phyloP scores from a whole-genome alignment of 2,797 vertebrate species.

The Leucoraja ocellata region DNA sequence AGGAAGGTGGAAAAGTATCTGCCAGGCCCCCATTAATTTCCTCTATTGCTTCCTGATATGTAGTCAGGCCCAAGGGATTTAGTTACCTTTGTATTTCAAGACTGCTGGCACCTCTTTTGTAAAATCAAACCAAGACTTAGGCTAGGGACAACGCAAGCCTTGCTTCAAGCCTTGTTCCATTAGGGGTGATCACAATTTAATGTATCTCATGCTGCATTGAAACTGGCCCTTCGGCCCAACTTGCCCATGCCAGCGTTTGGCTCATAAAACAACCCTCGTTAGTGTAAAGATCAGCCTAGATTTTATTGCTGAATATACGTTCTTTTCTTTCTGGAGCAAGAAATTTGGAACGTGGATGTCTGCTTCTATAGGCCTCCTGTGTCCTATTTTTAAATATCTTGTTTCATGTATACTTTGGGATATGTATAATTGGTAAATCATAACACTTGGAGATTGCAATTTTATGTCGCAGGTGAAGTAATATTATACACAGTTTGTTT shows the following conservation, averaged over 20 bases:
- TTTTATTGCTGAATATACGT: not conserved
- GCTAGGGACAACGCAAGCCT: no score
- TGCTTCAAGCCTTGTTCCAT: no score
- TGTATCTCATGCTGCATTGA: not conserved
- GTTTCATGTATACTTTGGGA: not conserved
- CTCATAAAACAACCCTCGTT: not conserved
- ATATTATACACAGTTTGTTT: not conserved
- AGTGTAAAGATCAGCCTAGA: not conserved
- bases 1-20: no score
- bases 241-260: no score
- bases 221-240: no score
- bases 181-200: no score
- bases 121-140: no score
- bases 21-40: no score
- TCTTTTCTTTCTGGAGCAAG: not conserved
- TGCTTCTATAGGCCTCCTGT: not conserved
- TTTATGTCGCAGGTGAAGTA: not conserved
- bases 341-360: not conserved
- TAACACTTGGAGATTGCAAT: not conserved
- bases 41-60: no score
- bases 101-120: no score
- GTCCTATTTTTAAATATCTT: not conserved
- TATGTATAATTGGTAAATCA: not conserved
- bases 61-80: no score
- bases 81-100: no score